These are phyloP conservation scores for Pocillopora verrucosa DNA, from an alignment of 64 coral and sea anemone species.

Conservation along the genomic window DNA sequence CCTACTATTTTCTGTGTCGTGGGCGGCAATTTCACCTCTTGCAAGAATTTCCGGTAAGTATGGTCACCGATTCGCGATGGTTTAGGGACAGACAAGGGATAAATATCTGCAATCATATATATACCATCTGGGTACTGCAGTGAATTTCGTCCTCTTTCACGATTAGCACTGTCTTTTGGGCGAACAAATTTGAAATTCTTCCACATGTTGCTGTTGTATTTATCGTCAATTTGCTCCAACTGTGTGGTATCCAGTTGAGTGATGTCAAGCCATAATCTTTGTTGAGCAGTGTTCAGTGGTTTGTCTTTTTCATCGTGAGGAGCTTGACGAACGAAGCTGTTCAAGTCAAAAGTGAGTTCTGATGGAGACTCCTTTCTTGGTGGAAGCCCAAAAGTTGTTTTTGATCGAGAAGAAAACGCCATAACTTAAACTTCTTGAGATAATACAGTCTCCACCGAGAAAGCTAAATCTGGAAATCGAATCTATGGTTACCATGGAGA, in stretches of 20 bases:
- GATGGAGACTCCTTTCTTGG: constrained; percentile 36
- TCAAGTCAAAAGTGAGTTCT: constrained; percentile 45
- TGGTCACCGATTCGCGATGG: constrained; percentile 72
- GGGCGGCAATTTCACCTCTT: constrained; percentile 58
- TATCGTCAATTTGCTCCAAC: constrained; percentile 56
- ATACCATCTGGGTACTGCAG: not conserved
- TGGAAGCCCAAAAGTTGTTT: constrained; percentile 78
- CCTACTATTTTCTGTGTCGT: constrained; percentile 60
- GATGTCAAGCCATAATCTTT: constrained; percentile 80
- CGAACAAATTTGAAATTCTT: constrained; percentile 95
- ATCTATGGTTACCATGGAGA: constrained; percentile 9
- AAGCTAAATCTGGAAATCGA: too few species aligned
- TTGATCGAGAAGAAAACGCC: constrained; percentile 80
- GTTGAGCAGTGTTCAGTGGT: constrained; percentile 65
- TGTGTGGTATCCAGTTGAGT: constrained; percentile 59
- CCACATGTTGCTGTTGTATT: constrained; percentile 94
- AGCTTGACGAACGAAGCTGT: constrained; percentile 80
- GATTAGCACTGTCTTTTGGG: constrained; percentile 41
- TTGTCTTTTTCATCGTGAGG: constrained; percentile 56
- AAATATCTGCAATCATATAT: constrained; percentile 46
- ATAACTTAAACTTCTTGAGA: constrained; percentile 15
- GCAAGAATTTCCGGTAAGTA: constrained; percentile 75
- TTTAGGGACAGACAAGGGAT: constrained; percentile 73
- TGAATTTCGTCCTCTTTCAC: not conserved
- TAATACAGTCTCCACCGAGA: not conserved